A percentile compares a stretch with the other conserved stretches of the same genome.
Evolutionary conservation across 2,888 invertebrate genomes (phyloP).

Genomic region (Scaptomyza reducta): DNA sequence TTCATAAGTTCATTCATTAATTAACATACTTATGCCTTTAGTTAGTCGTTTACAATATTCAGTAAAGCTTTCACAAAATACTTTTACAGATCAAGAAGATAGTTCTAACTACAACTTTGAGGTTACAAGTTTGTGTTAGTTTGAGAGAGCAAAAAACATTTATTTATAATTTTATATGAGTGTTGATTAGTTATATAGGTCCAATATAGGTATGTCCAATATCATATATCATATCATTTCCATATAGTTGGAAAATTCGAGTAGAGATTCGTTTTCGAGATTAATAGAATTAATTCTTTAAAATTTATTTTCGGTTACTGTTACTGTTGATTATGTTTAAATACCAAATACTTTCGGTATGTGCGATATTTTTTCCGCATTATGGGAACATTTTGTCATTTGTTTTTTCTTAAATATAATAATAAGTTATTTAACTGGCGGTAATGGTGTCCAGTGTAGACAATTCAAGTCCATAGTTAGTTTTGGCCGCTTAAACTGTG

Average conservation of each 20-base stretch:
- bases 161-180: not conserved
- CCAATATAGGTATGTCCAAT: not conserved
- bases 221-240: not conserved
- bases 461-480: constrained; percentile 92
- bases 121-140: no score
- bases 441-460: constrained; percentile 91
- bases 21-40: constrained; percentile 8
- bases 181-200: not conserved
- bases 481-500: constrained; percentile 95
- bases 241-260: not conserved
- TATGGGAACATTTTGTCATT: not conserved
- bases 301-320: not conserved
- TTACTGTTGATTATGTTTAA: not conserved
- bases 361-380: not conserved
- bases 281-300: not conserved
- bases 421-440: not conserved
- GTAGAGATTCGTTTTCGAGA: not conserved
- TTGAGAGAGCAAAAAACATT: not conserved
- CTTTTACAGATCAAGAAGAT: constrained; percentile 24
- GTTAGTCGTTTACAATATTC: constrained; percentile 44
- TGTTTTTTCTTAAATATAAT: not conserved
- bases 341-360: not conserved
- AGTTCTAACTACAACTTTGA: constrained; percentile 13
- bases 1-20: constrained; percentile 19
- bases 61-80: constrained; percentile 73